These are phyloP conservation scores for Onthophagus taurus DNA, from an alignment of 1,140 invertebrate genomes.

Conservation along the genomic window DNA sequence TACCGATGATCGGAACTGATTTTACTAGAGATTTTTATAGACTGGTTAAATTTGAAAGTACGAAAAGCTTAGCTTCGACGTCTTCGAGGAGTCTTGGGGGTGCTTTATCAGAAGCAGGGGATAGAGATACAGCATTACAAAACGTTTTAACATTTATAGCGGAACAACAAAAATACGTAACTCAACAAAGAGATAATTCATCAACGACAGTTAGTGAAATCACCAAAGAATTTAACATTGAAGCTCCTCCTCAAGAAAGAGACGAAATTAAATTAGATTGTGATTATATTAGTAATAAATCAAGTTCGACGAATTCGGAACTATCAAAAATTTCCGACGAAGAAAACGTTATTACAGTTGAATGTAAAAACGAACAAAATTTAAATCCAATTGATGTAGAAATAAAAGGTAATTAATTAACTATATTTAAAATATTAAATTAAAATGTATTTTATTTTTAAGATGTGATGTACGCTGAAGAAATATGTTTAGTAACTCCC, in stretches of 20 bases:
- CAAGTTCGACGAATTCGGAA: slow-evolving; percentile 8
- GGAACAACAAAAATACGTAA: slow-evolving; percentile 62
- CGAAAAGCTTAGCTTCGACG: slow-evolving; percentile 65
- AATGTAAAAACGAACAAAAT: slow-evolving; percentile 31
- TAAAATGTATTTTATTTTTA: too few species aligned
- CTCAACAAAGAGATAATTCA: slow-evolving; percentile 42
- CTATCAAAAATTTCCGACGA: slow-evolving; percentile 19
- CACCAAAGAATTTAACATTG: slow-evolving; percentile 35
- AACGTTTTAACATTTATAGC: slow-evolving; percentile 66
- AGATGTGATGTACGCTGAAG: slow-evolving; percentile 49
- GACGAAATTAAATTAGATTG: slow-evolving; percentile 23
- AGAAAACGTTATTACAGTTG: slow-evolving; percentile 35
- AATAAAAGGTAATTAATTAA: neutral
- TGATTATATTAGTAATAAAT: slow-evolving; percentile 7
- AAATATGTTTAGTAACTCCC: slow-evolving; percentile 47
- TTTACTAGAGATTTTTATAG: slow-evolving; percentile 68
- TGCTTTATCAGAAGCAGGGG: slow-evolving; percentile 42
- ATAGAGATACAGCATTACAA: slow-evolving; percentile 59
- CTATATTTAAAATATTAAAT: neutral
- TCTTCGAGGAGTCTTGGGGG: slow-evolving; percentile 51
- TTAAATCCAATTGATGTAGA: slow-evolving; percentile 13
- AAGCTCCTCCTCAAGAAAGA: slow-evolving; percentile 28
- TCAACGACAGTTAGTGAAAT: slow-evolving; percentile 38
- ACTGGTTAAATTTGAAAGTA: slow-evolving; percentile 70
- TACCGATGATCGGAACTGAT: slow-evolving; percentile 59